Evolutionary conservation across 1,140 invertebrate genomes (phyloP).

Genomic region (Charaxes varanes): DNA sequence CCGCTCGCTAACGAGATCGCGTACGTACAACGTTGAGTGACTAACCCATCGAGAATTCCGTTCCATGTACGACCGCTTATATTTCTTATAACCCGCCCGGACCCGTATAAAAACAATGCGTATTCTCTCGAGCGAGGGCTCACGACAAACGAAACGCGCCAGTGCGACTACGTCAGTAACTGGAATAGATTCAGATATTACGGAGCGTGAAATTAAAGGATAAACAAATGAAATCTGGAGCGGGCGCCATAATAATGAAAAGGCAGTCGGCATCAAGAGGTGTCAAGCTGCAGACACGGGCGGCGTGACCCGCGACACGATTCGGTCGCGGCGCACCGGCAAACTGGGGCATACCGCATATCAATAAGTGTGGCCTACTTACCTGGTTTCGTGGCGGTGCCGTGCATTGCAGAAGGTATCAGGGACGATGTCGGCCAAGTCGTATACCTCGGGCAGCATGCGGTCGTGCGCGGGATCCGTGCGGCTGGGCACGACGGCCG

Average conservation of each 20-base stretch:
- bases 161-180: slow-evolving; percentile 58
- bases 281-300: slow-evolving; percentile 60
- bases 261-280: slow-evolving; percentile 60
- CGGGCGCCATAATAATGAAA: slow-evolving; percentile 63
- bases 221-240: slow-evolving; percentile 68
- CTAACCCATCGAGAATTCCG: slow-evolving; percentile 1
- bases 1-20: slow-evolving; percentile 19
- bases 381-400: slow-evolving; percentile 39
- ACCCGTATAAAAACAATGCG: slow-evolving; percentile 24
- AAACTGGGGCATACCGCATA: slow-evolving; percentile 66
- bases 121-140: slow-evolving; percentile 29
- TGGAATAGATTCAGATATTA: slow-evolving; percentile 63
- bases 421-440: slow-evolving; percentile 60
- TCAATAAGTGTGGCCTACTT: slow-evolving; percentile 64
- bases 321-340: slow-evolving; percentile 45
- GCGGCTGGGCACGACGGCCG: slow-evolving; percentile 76
- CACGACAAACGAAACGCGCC: slow-evolving; percentile 54
- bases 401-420: slow-evolving; percentile 38
- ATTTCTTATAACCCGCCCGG: slow-evolving; percentile 6
- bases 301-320: slow-evolving; percentile 51
- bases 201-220: slow-evolving; percentile 68
- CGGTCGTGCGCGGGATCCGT: slow-evolving; percentile 65
- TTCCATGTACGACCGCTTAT: slow-evolving; percentile 1
- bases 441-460: slow-evolving; percentile 61
- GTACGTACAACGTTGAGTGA: slow-evolving; percentile 2